phyloP scores from a whole-genome alignment of 2,113 vertebrate genomes.

The Henicopernis longicauda region DNA sequence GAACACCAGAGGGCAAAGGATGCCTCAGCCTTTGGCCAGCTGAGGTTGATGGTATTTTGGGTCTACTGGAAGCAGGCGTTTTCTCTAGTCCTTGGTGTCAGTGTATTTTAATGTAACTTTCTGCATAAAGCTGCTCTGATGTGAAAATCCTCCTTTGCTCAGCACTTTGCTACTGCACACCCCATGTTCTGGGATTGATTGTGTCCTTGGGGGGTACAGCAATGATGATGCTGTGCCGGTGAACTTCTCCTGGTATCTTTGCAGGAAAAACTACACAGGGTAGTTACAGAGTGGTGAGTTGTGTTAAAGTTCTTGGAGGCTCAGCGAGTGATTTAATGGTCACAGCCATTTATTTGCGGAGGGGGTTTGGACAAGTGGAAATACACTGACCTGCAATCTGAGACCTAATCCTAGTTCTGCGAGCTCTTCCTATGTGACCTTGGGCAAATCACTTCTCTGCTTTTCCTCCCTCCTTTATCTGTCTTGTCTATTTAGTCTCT shows the following conservation, averaged over 20 bases:
- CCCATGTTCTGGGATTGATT: neutral
- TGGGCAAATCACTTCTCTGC: constrained; percentile 4
- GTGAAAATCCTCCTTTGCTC: neutral
- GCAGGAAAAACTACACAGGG: neutral
- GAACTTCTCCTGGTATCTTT: neutral
- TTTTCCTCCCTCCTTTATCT: constrained; percentile 26
- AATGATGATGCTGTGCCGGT: rapidly evolving
- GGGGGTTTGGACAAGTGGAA: neutral
- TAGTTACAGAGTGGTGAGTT: neutral
- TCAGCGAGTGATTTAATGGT: neutral
- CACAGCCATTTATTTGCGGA: constrained; percentile 5
- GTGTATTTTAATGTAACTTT: neutral
- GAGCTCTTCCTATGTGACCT: neutral
- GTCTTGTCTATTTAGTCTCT: constrained; percentile 20
- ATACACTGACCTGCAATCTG: neutral
- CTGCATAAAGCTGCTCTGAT: neutral
- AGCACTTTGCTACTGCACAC: neutral
- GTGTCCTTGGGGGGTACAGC: neutral
- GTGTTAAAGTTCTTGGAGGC: neutral
- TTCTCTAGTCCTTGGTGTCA: neutral
- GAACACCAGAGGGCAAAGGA: neutral
- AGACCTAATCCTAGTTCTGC: neutral
- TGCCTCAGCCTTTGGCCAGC: neutral
- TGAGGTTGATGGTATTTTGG: neutral
- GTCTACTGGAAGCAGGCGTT: neutral